Evolutionary conservation across 2,797 vertebrate species (phyloP), one percentile per base, ranked within the genome.

Genomic region (Poecilia velifera): DNA sequence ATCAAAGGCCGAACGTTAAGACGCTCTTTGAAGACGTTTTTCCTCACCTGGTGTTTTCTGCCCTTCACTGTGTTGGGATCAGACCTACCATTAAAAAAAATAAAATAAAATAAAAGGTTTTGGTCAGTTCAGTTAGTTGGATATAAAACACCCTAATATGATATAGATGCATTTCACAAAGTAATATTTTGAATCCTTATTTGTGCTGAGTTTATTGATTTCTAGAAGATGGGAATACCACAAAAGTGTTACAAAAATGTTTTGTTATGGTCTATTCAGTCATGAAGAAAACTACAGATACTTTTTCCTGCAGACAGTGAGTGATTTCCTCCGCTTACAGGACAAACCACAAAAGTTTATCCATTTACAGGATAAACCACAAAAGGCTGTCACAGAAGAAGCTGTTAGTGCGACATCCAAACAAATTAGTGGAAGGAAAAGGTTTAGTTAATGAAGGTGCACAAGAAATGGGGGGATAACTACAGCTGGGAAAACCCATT

Each of bases 1-100:
- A 93, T 93, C 87, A 94, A 90, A 93, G 91, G 86, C 84, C 74
- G 68, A 20, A 85, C 78, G 79, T 87, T 89, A 90, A 93, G 89
- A 81, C 49, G 34, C 62, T 83, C 85, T 90, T 93, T 94, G 91
- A 93, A 90, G 89, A 87, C 4, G 5, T 41, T 87, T 86, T 84
- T 82, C 79, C 86, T 88, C 88, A 83, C 90, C 88, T 90, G 91
- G 66, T 16, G 66, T 74, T 81, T 80, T 79, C 39, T 77, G 83
- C 75, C 78, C 79, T 88, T 73, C 2, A 36, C 82, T 49, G 43
- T 80, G 74, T 76, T 7, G 0, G 51, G 70, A 80, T 84, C 82
- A 79, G 4, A 25, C 22, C 1, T 25, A 53, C 51, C 22, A 53
- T 25, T 9, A 53, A 53, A 49, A 47, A 4, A 14, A 14, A 16